Conservation (phyloP, 1,140 invertebrate genomes). For the Laupala kohalensis region DNA sequence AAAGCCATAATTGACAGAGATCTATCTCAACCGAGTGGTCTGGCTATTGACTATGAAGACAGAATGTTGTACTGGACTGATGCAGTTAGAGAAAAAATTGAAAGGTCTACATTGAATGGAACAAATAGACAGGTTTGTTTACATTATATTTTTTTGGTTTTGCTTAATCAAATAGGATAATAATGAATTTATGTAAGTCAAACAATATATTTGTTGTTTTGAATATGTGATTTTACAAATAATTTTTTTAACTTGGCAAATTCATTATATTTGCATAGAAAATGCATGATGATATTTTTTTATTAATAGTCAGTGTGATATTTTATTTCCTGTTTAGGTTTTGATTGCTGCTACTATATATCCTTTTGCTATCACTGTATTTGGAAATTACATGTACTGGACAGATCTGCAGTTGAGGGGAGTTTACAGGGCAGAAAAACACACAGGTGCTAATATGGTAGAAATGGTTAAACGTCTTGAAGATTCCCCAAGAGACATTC, state of each 20-base stretch:
- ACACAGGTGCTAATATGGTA: conserved; percentile 87
- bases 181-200: no score
- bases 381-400: conserved; percentile 90
- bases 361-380: conserved; percentile 90
- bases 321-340: no score
- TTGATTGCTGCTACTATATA: conserved; percentile 84
- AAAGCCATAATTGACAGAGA: conserved; percentile 79
- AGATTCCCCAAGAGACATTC: conserved; percentile 81
- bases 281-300: no score
- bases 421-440: conserved; percentile 92
- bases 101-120: conserved; percentile 81
- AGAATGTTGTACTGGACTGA: conserved; percentile 96
- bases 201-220: no score
- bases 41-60: conserved; percentile 93
- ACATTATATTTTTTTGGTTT: not conserved
- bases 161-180: no score
- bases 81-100: conserved; percentile 92
- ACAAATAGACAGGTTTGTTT: conserved; percentile 37
- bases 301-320: no score
- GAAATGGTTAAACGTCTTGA: conserved; percentile 86
- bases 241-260: no score
- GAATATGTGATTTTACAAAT: no score
- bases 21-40: conserved; percentile 85
- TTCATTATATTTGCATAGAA: no score
- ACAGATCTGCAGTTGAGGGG: conserved; percentile 89